Conservation (phyloP, 2,888 invertebrate species). For the Lordiphosa andalusiaca region DNA sequence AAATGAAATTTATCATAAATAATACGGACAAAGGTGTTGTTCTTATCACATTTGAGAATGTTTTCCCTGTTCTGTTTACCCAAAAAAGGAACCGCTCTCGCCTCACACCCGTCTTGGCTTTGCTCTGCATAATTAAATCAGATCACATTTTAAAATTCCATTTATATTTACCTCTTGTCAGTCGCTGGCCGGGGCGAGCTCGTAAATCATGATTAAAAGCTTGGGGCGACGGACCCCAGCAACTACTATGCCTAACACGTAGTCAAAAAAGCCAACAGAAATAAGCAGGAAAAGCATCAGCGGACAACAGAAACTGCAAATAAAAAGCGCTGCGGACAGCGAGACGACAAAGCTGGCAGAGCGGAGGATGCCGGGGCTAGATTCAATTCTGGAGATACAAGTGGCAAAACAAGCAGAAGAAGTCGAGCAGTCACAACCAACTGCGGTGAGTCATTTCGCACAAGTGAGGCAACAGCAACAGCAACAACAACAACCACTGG, state of each 20-base stretch:
- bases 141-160: constrained; percentile 78
- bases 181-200: constrained; percentile 44
- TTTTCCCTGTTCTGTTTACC: constrained; percentile 4
- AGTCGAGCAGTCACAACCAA: constrained; percentile 54
- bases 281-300: constrained; percentile 18
- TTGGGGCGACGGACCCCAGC: constrained; percentile 65
- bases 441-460: constrained; percentile 62
- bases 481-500: constrained; percentile 5
- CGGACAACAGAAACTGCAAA: constrained; percentile 50
- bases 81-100: constrained; percentile 19
- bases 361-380: constrained; percentile 56
- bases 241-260: constrained; percentile 66
- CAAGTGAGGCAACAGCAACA: constrained; percentile 13
- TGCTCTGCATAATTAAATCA: constrained; percentile 75
- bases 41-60: neutral
- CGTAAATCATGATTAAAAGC: constrained; percentile 78
- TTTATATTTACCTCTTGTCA: constrained; percentile 74
- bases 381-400: constrained; percentile 74
- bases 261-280: constrained; percentile 23
- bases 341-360: constrained; percentile 49
- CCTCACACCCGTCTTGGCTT: constrained; percentile 25
- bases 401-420: constrained; percentile 55
- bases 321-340: constrained; percentile 62
- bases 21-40: too few relatives aligned
- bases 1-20: too few relatives aligned